These are phyloP conservation scores for Aplochiton taeniatus DNA, from an alignment of 2,797 vertebrate genomes.

Conservation along the genomic window DNA sequence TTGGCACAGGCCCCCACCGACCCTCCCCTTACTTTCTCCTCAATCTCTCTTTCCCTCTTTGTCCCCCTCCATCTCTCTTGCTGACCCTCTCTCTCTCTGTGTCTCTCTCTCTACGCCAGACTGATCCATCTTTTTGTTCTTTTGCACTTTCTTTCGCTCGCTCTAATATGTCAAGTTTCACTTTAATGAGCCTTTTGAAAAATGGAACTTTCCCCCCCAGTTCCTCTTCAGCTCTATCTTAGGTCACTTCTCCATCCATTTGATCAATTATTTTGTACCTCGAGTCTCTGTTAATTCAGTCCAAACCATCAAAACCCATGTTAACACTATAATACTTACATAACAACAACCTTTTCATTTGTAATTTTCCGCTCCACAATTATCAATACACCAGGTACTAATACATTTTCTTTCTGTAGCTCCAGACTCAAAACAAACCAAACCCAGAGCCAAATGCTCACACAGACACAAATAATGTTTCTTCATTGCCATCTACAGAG, in stretches of 20 bases:
- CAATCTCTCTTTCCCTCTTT: neutral
- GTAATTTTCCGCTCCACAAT: no score
- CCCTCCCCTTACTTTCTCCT: no score
- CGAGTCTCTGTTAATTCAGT: constrained; percentile 5
- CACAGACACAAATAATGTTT: neutral
- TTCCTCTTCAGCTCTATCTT: neutral
- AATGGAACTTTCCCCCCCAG: constrained; percentile 7
- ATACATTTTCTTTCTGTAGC: no score
- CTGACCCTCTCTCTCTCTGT: neutral
- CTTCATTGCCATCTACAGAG: no score
- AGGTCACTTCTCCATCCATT: constrained; percentile 17
- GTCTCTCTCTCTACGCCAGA: neutral
- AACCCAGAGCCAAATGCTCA: neutral
- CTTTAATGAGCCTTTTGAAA: constrained; percentile 18
- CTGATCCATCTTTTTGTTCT: neutral
- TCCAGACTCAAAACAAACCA: neutral
- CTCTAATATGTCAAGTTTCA: constrained; percentile 17
- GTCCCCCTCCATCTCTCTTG: neutral
- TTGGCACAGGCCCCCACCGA: constrained; percentile 25
- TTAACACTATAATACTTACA: neutral
- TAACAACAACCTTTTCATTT: no score
- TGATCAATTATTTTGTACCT: constrained; percentile 12
- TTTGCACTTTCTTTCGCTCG: constrained; percentile 17
- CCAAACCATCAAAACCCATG: constrained; percentile 11
- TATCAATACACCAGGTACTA: no score